Base-by-base conservation (phyloP, 1,140 invertebrate species). In the Pemphigus obesinymphae region DNA sequence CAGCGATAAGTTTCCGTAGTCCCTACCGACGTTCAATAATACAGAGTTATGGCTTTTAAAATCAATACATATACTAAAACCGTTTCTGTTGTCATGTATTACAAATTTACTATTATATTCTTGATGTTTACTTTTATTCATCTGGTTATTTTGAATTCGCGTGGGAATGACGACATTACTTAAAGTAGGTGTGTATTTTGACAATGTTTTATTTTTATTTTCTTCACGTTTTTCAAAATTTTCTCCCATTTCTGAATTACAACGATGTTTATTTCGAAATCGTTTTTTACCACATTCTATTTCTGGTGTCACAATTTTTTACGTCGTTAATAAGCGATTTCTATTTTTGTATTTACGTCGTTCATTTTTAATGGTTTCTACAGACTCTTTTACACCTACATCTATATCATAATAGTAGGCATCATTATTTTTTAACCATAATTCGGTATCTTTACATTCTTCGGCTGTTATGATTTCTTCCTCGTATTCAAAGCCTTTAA, bases 11-110 rank as follows among this genome's bases (percentile, higher is more conserved):
- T 45, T 80, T 61, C 53, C 76, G 17, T 37, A 63, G 40, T 80
- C 55, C 26, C 76, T 80, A 80, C 55, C 76, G 23, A 80, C 15
- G 23, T 31, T 80, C 45, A 80, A 45, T 43, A 80, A 29, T 80
- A 80, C 37, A 11, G 76, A 80, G 20, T 80, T 61, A 17, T 80
- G n/a, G 37, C 37, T 63, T 45, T 80, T 37, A 61, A 63, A 80
- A n/a, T 63, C 23, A 29, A 80, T 31, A 43, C 55, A 80, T 31
- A 80, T 58, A 11, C 76, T 80, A 45, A 80, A 45, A 13, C 23
- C 76, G 45, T 80, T 63, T 43, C 11, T 45, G 55, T 80, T 80
- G 23, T 80, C 76, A 31, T 80, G 76, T 45, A 80, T 80, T 20
- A 80, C 40, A 40, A 80, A 80, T 31, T 23, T 80, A 43, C 63